phyloP scores from a whole-genome alignment of 2,113 vertebrate genomes.

The Sula dactylatra region DNA sequence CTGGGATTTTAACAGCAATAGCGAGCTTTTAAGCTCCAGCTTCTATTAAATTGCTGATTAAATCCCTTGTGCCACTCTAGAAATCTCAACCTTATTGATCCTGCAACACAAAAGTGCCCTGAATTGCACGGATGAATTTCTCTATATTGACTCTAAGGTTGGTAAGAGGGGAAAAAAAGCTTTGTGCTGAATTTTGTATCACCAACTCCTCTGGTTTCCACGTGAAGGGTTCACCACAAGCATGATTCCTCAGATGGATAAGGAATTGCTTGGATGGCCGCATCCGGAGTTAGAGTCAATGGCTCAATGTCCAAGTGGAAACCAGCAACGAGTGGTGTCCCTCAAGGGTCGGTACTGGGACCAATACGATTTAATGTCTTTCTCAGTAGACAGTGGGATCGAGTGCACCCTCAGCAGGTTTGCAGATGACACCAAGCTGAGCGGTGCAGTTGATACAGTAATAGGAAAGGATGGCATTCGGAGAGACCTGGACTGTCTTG shows the following conservation, averaged over 20 bases:
- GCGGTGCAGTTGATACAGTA: rapidly evolving
- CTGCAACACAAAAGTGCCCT: background rate
- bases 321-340: background rate
- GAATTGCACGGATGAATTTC: background rate
- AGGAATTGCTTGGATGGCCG: background rate
- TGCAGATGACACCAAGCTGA: background rate
- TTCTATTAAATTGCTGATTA: background rate
- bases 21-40: background rate
- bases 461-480: background rate
- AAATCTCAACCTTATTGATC: background rate
- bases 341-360: background rate
- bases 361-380: background rate
- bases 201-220: background rate
- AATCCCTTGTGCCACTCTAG: background rate
- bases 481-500: background rate
- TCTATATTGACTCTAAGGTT: background rate
- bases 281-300: background rate
- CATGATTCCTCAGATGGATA: background rate
- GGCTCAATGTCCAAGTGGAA: background rate
- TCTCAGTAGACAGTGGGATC: background rate
- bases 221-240: background rate
- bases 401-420: background rate
- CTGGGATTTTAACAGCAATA: background rate
- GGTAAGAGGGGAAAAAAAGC: background rate
- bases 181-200: background rate